Conservation (phyloP, 2,888 invertebrate species). For the Ceriagrion tenellum region DNA sequence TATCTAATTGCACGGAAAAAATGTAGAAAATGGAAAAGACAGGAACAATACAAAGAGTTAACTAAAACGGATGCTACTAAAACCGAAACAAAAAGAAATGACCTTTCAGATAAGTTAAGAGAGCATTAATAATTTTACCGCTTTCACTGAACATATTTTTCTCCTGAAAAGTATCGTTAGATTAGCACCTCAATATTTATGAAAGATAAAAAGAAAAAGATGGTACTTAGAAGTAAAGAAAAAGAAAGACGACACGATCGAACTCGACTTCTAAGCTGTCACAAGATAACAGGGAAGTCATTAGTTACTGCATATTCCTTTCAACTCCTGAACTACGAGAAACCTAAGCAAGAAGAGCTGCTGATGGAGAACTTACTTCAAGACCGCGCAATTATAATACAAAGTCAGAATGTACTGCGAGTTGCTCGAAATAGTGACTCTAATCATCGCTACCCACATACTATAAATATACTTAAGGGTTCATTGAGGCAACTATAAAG, state of each 20-base stretch:
- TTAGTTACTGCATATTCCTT: not conserved
- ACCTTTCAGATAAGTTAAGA: too few relatives aligned
- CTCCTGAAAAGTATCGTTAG: too few relatives aligned
- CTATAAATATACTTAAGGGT: not conserved
- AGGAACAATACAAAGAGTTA: too few relatives aligned
- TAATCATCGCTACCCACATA: not conserved
- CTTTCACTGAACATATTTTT: too few relatives aligned
- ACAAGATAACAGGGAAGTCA: not conserved
- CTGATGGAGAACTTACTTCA: not conserved
- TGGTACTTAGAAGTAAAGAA: not conserved
- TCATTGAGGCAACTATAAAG: not conserved
- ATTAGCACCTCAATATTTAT: too few relatives aligned
- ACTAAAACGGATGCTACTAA: too few relatives aligned
- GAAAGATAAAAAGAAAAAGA: not conserved
- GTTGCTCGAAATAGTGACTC: not conserved
- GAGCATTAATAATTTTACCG: too few relatives aligned
- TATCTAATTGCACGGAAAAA: too few relatives aligned
- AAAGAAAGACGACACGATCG: not conserved
- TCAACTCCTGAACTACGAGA: not conserved
- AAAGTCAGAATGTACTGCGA: not conserved
- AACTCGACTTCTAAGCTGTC: not conserved
- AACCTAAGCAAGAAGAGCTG: not conserved
- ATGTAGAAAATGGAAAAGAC: too few relatives aligned
- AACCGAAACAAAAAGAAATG: too few relatives aligned
- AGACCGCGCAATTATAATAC: not conserved